Percentiles rank a stretch among this genome's conserved stretches.
Conservation (phyloP, 2,888 invertebrate genomes). For the Clistopyga incitator region DNA sequence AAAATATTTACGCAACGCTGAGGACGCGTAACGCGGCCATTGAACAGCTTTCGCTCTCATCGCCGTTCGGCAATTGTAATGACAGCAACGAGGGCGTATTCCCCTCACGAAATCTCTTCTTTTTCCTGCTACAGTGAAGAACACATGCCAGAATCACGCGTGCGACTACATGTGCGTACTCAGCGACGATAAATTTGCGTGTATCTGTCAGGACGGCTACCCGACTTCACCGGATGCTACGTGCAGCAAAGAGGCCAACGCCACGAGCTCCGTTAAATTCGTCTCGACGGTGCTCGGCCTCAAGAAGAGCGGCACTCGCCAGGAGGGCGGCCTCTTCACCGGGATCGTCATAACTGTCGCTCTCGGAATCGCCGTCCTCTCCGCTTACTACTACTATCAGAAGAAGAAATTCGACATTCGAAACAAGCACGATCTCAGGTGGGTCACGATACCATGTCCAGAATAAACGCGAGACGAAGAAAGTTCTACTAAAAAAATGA, state of each 20-base stretch:
- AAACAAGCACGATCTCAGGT: slow-evolving; percentile 69
- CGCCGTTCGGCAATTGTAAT: not conserved
- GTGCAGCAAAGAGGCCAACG: slow-evolving; percentile 63
- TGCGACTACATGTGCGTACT: slow-evolving; percentile 89
- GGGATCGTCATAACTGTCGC: slow-evolving; percentile 70
- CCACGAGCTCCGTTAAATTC: slow-evolving; percentile 36
- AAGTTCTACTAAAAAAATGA: not conserved
- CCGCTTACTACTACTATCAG: slow-evolving; percentile 75
- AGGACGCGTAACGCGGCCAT: not conserved
- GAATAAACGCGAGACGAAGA: not conserved
- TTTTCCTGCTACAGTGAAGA: slow-evolving; percentile 76
- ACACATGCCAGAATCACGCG: slow-evolving; percentile 85
- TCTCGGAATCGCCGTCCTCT: slow-evolving; percentile 63
- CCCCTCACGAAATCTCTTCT: slow-evolving; percentile 23
- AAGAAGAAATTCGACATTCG: slow-evolving; percentile 68
- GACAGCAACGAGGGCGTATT: slow-evolving; percentile 7
- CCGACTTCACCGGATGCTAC: slow-evolving; percentile 32
- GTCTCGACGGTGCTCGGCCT: slow-evolving; percentile 47
- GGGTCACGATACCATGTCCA: not conserved
- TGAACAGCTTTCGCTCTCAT: slow-evolving; percentile 17
- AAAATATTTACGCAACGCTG: slow-evolving; percentile 19
- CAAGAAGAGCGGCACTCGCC: slow-evolving; percentile 25
- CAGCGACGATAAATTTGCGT: slow-evolving; percentile 84
- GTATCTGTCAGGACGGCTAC: slow-evolving; percentile 86
- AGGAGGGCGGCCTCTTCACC: slow-evolving; percentile 63